These are phyloP conservation scores for Patiria pectinifera DNA, from an alignment of 53 echinoderm and acorn worm species.

Conservation along the genomic window DNA sequence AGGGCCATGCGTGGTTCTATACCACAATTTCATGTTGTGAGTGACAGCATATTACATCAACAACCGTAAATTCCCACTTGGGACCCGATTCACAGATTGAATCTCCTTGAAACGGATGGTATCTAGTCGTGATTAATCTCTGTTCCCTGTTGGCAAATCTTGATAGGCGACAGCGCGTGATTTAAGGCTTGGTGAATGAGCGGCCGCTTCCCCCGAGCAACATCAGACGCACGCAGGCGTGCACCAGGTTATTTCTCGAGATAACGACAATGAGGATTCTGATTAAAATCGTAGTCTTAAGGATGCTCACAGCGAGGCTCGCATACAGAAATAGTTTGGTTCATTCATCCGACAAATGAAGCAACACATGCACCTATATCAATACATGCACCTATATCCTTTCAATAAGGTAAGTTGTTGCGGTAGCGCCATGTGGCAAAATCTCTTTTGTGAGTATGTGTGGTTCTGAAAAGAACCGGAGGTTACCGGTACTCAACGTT, in stretches of 20 bases:
- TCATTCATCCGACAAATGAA: no score
- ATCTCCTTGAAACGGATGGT: slow-evolving; percentile 34
- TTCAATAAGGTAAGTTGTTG: no score
- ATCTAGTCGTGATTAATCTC: slow-evolving; percentile 46
- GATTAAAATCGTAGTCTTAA: not conserved
- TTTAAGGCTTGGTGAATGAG: not conserved
- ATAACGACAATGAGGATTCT: not conserved
- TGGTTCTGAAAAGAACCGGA: no score
- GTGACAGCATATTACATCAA: not conserved
- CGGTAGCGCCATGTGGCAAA: no score
- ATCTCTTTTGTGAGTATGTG: no score
- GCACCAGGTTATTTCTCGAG: not conserved
- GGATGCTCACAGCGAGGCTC: no score
- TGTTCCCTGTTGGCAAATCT: slow-evolving; percentile 13
- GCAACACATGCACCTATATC: no score
- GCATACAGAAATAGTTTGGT: no score
- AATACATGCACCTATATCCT: no score
- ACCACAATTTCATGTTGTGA: not conserved
- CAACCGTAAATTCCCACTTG: slow-evolving; percentile 17
- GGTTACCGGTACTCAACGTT: no score
- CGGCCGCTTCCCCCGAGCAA: not conserved
- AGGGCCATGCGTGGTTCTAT: not conserved
- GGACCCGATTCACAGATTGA: slow-evolving; percentile 16
- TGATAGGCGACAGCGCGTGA: not conserved
- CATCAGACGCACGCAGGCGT: not conserved